Evolutionary conservation across 1,140 invertebrate genomes (phyloP), one percentile per base, ranked within the genome.

Genomic region (Aphidius gifuensis): DNA sequence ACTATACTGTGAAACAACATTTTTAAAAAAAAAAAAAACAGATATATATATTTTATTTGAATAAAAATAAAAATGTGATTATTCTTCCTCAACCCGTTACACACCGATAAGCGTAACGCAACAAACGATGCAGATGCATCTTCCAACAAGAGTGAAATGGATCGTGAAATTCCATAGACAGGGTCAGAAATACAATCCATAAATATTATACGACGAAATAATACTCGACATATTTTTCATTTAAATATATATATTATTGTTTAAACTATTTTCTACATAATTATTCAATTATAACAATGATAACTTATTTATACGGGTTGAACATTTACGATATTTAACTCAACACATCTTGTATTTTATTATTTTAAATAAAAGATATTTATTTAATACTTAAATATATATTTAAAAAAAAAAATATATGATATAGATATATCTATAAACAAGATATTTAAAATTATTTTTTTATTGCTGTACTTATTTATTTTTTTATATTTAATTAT

Each of bases 61-160:
- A 32, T 32, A 32, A 1, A 32, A 32, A 32, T 32, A 32, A 32
- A 32, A 32, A 32, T 32, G 4, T 4, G 40, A 40, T 40, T 53
- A 40, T 43, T 9, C 39, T 42, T 21, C 3, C 51, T 8, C 38
- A 23, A 50, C 9, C 50, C 53, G 53, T 55, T 55, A 55, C n/a
- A 55, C 53, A 55, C 39, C 43, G 53, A 55, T 55, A 55, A 55
- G 40, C 43, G 53, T 55, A 55, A 55, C 53, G 53, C 39, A 6
- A 9, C 32, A 38, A 55, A 55, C 53, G 39, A n/a, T 4, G 11
- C 23, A n/a, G 21, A 55, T 55, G 16, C 53, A 55, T 42, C 40
- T 55, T 55, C 5, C 8, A 53, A 39, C 39, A 38, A 11, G 53
- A 55, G 53, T 42, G 40, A 55, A 55, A 42, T 55, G 53, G 53